Evolutionary conservation across 2,797 vertebrate genomes (phyloP).

Genomic region (Cyprinella venusta): DNA sequence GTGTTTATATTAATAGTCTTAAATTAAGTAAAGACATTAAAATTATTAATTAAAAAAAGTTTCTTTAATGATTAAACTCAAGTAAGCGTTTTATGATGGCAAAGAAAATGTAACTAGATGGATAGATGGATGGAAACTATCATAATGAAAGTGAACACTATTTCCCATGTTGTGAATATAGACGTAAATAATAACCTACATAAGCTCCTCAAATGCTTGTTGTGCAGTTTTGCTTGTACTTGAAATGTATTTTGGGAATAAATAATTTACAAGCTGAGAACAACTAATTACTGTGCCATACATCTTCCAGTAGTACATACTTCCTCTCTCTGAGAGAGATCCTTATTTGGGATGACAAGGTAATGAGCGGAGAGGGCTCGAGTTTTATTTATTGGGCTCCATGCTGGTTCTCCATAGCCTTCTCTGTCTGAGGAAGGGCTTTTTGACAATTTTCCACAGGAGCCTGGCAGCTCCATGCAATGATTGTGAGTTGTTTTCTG

Average conservation of each 20-base stretch:
- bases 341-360: constrained; percentile 72
- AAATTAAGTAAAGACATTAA: not conserved
- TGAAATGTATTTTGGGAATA: constrained; percentile 41
- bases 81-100: not conserved
- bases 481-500: constrained; percentile 69
- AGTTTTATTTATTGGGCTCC: constrained; percentile 70
- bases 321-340: constrained; percentile 54
- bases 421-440: constrained; percentile 62
- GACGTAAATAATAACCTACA: constrained; percentile 32
- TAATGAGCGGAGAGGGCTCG: constrained; percentile 71
- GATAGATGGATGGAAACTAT: not conserved
- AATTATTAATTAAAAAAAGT: too few species aligned
- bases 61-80: not conserved
- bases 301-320: constrained; percentile 37
- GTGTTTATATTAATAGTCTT: too few species aligned
- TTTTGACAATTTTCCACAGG: constrained; percentile 45
- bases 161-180: constrained; percentile 16
- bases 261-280: constrained; percentile 51
- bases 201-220: constrained; percentile 39
- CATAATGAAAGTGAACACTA: not conserved
- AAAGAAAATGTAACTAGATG: not conserved
- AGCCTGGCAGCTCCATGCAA: constrained; percentile 43
- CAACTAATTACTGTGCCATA: constrained; percentile 56
- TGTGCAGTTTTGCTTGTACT: constrained; percentile 31
- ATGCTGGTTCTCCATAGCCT: constrained; percentile 64